Evolutionary conservation across 2,888 invertebrate species (phyloP).

Genomic region (Plusia festucae): DNA sequence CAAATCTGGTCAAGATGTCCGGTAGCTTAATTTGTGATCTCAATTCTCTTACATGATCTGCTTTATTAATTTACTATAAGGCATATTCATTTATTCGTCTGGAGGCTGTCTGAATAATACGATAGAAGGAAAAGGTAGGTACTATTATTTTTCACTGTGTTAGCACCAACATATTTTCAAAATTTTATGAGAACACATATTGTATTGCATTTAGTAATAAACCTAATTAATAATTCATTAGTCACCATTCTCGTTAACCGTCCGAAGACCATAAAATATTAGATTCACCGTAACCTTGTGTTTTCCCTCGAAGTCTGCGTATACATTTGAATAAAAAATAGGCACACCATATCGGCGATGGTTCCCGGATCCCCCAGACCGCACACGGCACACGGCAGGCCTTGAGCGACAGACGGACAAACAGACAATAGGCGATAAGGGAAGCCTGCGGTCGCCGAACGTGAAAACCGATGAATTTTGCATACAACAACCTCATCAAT

Average conservation of each 20-base stretch:
- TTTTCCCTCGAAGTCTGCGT: slow-evolving; percentile 3
- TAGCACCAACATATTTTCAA: too few species aligned
- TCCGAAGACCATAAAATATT: background rate
- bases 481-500: slow-evolving; percentile 57
- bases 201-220: too few species aligned
- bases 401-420: slow-evolving; percentile 66
- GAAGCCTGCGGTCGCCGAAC: slow-evolving; percentile 77
- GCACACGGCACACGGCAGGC: slow-evolving; percentile 68
- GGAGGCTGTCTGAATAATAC: too few species aligned
- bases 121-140: too few species aligned
- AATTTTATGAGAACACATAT: too few species aligned
- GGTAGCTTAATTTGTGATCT: too few species aligned
- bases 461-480: slow-evolving; percentile 75
- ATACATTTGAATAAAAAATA: slow-evolving; percentile 42
- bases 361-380: slow-evolving; percentile 64
- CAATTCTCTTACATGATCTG: too few species aligned
- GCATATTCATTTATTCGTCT: too few species aligned
- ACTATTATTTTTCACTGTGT: too few species aligned
- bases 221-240: background rate
- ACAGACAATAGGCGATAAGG: slow-evolving; percentile 81
- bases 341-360: slow-evolving; percentile 42
- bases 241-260: background rate
- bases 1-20: too few species aligned
- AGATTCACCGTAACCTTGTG: background rate
- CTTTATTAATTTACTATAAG: too few species aligned